Conservation (phyloP, 2,113 vertebrate genomes). For the Martes martes region DNA sequence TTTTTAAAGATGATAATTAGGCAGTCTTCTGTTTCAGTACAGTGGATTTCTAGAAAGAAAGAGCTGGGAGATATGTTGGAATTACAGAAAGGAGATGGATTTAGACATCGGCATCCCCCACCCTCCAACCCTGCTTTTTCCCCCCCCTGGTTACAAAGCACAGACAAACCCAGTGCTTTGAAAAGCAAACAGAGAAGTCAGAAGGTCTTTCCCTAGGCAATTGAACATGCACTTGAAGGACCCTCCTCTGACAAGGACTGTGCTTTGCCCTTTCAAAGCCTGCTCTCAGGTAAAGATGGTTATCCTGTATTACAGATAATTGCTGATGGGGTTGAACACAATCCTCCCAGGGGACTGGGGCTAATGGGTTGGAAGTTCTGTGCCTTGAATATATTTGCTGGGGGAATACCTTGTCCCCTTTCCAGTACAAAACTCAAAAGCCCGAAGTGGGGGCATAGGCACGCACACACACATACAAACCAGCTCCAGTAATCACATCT, state of each 20-base stretch:
- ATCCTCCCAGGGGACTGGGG: conserved; percentile 86
- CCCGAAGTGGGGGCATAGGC: neutral
- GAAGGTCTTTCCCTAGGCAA: conserved; percentile 58
- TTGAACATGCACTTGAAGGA: conserved; percentile 50
- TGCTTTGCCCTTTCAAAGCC: conserved; percentile 86
- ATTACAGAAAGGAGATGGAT: conserved; percentile 10
- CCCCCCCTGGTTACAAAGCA: neutral
- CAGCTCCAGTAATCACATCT: neutral
- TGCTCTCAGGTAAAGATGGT: conserved; percentile 89
- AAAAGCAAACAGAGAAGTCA: conserved; percentile 53
- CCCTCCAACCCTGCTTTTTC: neutral
- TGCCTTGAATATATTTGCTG: conserved; percentile 71
- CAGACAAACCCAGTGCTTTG: conserved; percentile 60
- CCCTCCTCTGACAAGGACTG: conserved; percentile 70
- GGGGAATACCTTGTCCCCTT: neutral
- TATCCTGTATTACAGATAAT: conserved; percentile 90
- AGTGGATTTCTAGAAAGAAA: conserved; percentile 18
- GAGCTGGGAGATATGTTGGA: neutral
- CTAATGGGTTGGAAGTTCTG: conserved; percentile 78
- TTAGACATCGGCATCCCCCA: neutral
- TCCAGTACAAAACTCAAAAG: neutral
- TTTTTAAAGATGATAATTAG: neutral
- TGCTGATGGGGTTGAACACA: conserved; percentile 89
- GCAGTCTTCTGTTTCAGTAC: conserved; percentile 7
- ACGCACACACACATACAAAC: neutral